Base-by-base conservation (phyloP, 2,888 invertebrate genomes). In the Lasioglossum leucozonium region DNA sequence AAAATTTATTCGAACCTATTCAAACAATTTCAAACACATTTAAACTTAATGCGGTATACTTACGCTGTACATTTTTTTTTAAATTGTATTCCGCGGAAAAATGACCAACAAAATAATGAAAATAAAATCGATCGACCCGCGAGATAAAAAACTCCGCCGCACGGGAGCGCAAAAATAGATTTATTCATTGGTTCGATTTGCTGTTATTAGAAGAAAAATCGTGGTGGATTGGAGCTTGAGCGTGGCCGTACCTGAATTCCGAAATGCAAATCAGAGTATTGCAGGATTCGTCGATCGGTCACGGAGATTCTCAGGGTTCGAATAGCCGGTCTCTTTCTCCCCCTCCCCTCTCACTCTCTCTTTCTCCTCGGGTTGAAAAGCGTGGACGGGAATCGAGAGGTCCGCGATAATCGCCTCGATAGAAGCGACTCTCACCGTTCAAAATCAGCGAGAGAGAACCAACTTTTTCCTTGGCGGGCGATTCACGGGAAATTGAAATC, bases 11-110 rank as follows among this genome's bases (percentile, higher is more conserved):
- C 6, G 4, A 51, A 22, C 22, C 47, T 26, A 4, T 58, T 13
- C 13, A 26, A 26, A 13, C 58, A 13, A 1, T 4, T 4, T 4
- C 58, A 26, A 58, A 58, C 26, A 13, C 11, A n/a, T 26, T 26
- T 26, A 13, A n/a, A n/a, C 10, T n/a, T 55, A 55, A 55, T 55
- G 10, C 8, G 10, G 1, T 22, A 8, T n/a, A n/a, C 10, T 55
- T 3, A 2, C 3, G n/a, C n/a, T n/a, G 0, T 0, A n/a, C 3
- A 2, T 2, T 11, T 10, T 26, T n/a, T n/a, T n/a, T n/a, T n/a
- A 51, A 51, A 10, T 8, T 2, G 22, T 51, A 4, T 22, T 8
- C 22, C 3, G 10, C 51, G 3, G 22, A 10, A 22, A n/a, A 51
- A 10, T 2, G 0, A 10, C 51, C 51, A 22, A 10, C 22, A 22